These are phyloP conservation scores for Clarias batrachus DNA, from an alignment of 2,113 vertebrate genomes.

Conservation along the genomic window DNA sequence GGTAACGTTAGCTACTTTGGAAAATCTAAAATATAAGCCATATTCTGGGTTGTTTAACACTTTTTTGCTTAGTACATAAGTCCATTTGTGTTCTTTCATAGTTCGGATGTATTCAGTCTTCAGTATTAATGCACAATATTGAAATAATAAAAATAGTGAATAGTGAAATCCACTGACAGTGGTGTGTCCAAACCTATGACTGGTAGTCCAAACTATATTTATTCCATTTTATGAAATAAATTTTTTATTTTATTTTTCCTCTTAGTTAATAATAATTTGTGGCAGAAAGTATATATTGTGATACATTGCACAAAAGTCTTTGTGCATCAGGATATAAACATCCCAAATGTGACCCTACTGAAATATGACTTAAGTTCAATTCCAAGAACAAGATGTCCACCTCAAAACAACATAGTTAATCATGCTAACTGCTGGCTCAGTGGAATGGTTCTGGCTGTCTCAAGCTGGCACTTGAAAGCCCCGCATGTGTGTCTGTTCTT, in stretches of 20 bases:
- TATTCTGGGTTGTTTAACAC: too few relatives aligned
- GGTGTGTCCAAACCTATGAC: too few relatives aligned
- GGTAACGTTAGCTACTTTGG: too few relatives aligned
- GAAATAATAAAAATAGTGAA: too few relatives aligned
- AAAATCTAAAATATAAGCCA: too few relatives aligned
- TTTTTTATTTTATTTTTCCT: neutral
- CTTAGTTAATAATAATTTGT: neutral
- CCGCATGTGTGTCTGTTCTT: conserved; percentile 37
- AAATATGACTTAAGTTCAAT: neutral
- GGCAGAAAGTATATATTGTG: neutral
- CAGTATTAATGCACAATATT: too few relatives aligned
- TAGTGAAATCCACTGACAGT: too few relatives aligned
- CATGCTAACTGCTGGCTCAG: conserved; percentile 3
- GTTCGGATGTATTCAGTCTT: too few relatives aligned
- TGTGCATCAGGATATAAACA: neutral
- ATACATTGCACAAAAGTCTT: neutral
- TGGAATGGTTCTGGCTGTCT: conserved; percentile 16
- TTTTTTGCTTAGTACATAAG: too few relatives aligned
- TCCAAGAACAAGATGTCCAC: conserved; percentile 13
- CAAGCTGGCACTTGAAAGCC: neutral
- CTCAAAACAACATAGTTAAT: conserved; percentile 22
- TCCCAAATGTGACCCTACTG: conserved; percentile 3
- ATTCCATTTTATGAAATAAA: neutral
- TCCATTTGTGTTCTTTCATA: too few relatives aligned
- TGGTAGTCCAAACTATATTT: neutral